A percentile compares a stretch with the other conserved stretches of the same genome.
phyloP scores from a whole-genome alignment of 2,888 invertebrate species.

The Leucophora obtusa region DNA sequence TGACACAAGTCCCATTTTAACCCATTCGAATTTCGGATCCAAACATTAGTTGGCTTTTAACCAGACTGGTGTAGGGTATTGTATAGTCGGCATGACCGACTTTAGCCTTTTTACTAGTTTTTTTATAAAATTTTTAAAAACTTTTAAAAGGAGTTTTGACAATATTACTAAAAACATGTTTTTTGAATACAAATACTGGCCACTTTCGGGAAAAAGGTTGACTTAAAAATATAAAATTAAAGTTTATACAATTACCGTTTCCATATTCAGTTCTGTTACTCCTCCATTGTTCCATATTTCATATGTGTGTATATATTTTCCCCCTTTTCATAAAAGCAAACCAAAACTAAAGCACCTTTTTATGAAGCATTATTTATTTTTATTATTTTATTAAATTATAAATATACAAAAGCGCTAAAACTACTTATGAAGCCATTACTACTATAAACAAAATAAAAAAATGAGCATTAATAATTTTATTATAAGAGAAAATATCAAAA shows the following conservation, averaged over 20 bases:
- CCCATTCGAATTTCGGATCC: no score
- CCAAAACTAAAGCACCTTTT: conserved; percentile 32
- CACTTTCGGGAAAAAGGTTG: not conserved
- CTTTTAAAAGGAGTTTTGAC: no score
- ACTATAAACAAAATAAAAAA: conserved; percentile 8
- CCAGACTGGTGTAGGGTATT: no score
- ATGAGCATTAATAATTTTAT: not conserved
- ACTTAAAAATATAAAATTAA: not conserved
- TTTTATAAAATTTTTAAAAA: no score
- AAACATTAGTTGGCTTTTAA: no score
- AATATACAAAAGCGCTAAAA: conserved; percentile 26
- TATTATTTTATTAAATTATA: conserved; percentile 27
- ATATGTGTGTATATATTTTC: conserved; percentile 5
- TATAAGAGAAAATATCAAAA: no score
- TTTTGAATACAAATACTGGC: no score
- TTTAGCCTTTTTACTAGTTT: no score
- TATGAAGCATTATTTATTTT: conserved; percentile 4
- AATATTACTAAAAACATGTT: no score
- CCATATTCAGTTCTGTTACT: not conserved
- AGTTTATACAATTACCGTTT: conserved; percentile 18
- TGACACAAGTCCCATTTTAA: no score
- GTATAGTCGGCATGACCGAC: no score
- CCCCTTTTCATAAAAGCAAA: conserved; percentile 19
- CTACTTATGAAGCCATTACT: conserved; percentile 49
- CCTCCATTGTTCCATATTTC: not conserved